Conservation (phyloP, 2,113 vertebrate species). For the Leuciscus idus region DNA sequence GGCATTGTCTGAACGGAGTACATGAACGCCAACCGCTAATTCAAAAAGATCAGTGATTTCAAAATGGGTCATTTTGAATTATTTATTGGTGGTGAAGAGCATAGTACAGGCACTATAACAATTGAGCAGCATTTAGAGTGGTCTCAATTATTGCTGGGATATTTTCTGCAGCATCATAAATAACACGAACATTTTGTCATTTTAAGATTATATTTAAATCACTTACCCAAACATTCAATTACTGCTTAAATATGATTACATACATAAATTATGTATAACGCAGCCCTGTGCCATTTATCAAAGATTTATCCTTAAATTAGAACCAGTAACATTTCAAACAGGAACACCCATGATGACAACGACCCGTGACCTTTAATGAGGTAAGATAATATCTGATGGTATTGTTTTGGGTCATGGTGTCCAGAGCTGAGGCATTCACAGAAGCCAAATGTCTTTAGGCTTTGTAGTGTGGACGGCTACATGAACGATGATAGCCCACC, state of each 20-base stretch:
- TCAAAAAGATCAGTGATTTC: not conserved
- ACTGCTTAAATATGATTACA: constrained; percentile 17
- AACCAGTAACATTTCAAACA: not conserved
- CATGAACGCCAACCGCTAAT: constrained; percentile 20
- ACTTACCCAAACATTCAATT: constrained; percentile 1
- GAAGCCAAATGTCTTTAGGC: constrained; percentile 13
- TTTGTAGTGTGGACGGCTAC: not conserved
- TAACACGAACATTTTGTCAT: not conserved
- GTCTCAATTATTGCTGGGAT: constrained; percentile 30
- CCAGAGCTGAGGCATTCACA: constrained; percentile 1
- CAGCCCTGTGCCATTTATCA: not conserved
- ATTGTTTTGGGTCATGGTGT: not conserved
- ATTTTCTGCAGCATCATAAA: constrained; percentile 12
- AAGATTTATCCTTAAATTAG: not conserved
- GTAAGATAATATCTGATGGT: not conserved
- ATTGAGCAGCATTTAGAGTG: not conserved
- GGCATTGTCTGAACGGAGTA: not conserved
- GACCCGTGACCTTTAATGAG: not conserved
- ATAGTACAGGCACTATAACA: constrained; percentile 15
- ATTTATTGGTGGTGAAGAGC: constrained; percentile 19
- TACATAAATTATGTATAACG: not conserved
- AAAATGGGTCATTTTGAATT: not conserved
- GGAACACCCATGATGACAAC: not conserved
- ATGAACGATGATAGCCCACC: not conserved
- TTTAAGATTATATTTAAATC: constrained; percentile 9